Conservation (phyloP, 2,888 invertebrate genomes). For the Patella depressa region DNA sequence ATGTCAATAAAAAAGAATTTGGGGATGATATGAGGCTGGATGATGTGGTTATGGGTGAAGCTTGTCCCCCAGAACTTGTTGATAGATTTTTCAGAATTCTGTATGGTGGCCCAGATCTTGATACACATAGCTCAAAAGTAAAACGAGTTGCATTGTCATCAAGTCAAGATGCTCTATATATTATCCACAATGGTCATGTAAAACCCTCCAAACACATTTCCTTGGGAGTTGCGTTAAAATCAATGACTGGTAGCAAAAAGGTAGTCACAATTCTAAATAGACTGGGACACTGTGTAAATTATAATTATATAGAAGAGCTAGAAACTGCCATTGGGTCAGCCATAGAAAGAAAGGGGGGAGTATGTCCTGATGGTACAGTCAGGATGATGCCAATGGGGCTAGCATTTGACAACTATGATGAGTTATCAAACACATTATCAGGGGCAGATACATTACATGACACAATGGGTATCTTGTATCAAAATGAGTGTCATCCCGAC, state of each 20-base stretch:
- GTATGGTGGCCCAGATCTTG: conserved; percentile 16
- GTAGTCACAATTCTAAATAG: conserved; percentile 27
- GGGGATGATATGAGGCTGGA: neutral
- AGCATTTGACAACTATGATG: conserved; percentile 29
- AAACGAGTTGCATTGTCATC: conserved; percentile 23
- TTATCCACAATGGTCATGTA: conserved; percentile 11
- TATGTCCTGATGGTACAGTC: conserved; percentile 20
- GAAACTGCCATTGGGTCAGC: conserved; percentile 22
- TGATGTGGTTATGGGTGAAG: conserved; percentile 14
- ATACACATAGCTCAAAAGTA: neutral
- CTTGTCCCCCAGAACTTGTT: conserved; percentile 19
- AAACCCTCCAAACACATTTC: conserved; percentile 26
- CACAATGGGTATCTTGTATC: conserved; percentile 34
- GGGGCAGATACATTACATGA: conserved; percentile 30
- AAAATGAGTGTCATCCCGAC: conserved; percentile 10
- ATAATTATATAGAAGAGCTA: conserved; percentile 23
- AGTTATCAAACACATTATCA: conserved; percentile 25
- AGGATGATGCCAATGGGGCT: neutral
- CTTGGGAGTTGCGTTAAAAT: conserved; percentile 26
- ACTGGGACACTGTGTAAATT: conserved; percentile 26
- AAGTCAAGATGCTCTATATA: conserved; percentile 28
- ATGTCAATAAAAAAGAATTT: conserved; percentile 7
- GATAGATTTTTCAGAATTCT: conserved; percentile 14
- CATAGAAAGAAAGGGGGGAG: neutral
- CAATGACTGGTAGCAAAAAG: conserved; percentile 31